Evolutionary conservation across 2,113 vertebrate genomes (phyloP), one percentile per base, ranked within the genome.

Genomic region (Corythornis cristatus): DNA sequence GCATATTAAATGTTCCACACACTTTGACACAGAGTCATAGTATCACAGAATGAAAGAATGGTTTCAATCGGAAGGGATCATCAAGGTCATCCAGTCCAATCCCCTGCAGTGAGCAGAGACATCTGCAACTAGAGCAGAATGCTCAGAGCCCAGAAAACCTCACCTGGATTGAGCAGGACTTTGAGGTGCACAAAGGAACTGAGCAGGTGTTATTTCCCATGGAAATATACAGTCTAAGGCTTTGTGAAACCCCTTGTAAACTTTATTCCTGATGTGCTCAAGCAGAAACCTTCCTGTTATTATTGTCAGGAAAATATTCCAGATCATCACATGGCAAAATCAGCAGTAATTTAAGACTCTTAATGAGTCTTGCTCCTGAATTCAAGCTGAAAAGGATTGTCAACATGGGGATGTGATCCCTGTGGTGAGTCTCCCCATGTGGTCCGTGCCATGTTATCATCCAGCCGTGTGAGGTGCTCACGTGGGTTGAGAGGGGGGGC

Each of bases 381-480:
- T 25, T 56, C 14, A 43, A 62, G 37, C 7, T 26, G 35, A 77
- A 86, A 86, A 54, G 14, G 40, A 13, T 22, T 26, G 1, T 48
- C 46, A 71, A 46, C 0, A 8, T 8, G 8, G 33, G 58, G 60
- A 58, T 56, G 53, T 51, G 72, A 43, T 40, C 65, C 72, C 48
- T 35, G 11, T 1, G 1, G 26, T 13, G 40, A 50, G 18, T n/a
- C 66, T 6, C 40, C 4, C 67, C 50, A 21, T 12, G 0, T 15
- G 46, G 18, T 8, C 66, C 1, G 0, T 42, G 66, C 60, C 53
- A 11, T 2, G 35, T 1, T 29, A 6, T 26, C 20, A 3, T 23
- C 10, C 18, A 29, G 68, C 53, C 21, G 1, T 3, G 72, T 45
- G 46, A 19, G 56, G 35, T n/a, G 25, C 66, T 62, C 54, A 15